Evolutionary conservation across 2,797 vertebrate species (phyloP).

Genomic region (Lophotriccus pileatus): DNA sequence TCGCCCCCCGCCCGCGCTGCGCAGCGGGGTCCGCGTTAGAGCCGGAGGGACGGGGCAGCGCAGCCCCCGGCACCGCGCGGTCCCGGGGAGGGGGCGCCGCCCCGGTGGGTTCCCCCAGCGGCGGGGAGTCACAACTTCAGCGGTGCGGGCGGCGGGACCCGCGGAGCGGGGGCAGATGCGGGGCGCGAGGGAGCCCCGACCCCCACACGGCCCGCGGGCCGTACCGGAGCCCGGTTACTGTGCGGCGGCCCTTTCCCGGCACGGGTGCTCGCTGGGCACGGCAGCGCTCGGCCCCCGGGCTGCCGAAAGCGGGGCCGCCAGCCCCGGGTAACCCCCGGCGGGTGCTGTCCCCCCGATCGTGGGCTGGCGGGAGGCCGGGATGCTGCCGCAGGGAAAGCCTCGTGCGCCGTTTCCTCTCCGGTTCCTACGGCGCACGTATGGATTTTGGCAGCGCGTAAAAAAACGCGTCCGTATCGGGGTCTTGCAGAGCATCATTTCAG

Average conservation of each 20-base stretch:
- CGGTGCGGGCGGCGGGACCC: neutral
- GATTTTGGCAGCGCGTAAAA: neutral
- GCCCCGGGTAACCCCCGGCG: neutral
- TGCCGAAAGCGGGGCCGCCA: neutral
- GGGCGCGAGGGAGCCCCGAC: neutral
- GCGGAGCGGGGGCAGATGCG: neutral
- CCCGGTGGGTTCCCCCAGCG: neutral
- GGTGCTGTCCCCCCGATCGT: neutral
- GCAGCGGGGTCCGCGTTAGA: neutral
- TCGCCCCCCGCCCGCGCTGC: neutral
- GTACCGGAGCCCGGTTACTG: too few species aligned
- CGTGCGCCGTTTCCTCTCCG: neutral
- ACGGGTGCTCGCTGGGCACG: neutral
- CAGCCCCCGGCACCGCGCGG: neutral
- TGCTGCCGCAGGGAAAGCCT: neutral
- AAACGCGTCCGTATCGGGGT: neutral
- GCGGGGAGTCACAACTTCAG: neutral
- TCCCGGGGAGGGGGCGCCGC: neutral
- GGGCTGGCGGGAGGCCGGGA: neutral
- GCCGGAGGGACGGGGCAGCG: neutral
- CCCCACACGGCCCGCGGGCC: neutral
- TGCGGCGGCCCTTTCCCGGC: neutral
- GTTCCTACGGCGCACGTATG: neutral
- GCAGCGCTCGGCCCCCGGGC: neutral
- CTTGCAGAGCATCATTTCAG: neutral